These are phyloP conservation scores for Ylistrum balloti DNA, from an alignment of 1,140 invertebrate genomes.

Conservation along the genomic window DNA sequence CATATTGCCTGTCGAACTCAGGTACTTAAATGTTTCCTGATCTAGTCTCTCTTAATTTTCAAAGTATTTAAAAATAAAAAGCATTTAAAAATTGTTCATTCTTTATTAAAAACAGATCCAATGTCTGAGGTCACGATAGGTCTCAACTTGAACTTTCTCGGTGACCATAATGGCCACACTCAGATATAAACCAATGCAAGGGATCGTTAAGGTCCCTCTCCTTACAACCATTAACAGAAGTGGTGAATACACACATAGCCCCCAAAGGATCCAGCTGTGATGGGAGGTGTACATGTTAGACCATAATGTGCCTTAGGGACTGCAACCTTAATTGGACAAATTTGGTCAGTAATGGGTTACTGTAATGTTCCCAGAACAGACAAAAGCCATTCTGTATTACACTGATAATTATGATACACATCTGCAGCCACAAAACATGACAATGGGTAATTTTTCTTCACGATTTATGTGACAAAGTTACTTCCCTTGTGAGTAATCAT, in stretches of 20 bases:
- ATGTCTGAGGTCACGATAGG: too few relatives aligned
- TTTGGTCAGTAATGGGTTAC: background rate
- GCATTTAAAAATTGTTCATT: too few relatives aligned
- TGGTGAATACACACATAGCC: conserved; percentile 1
- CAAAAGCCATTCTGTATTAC: background rate
- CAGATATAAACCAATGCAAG: background rate
- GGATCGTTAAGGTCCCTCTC: background rate
- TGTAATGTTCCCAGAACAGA: background rate
- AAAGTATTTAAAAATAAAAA: too few relatives aligned
- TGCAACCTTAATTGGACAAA: background rate
- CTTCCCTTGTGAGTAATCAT: conserved; percentile 1
- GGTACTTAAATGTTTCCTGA: too few relatives aligned
- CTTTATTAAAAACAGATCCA: too few relatives aligned
- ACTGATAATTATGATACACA: background rate
- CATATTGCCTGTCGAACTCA: too few relatives aligned
- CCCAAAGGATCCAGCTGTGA: background rate
- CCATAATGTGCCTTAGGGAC: conserved; percentile 1
- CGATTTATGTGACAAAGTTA: background rate
- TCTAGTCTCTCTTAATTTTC: too few relatives aligned
- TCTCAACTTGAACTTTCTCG: background rate
- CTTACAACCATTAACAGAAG: background rate
- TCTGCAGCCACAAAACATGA: background rate
- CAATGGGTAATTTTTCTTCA: conserved; percentile 2
- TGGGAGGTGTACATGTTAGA: conserved; percentile 13
- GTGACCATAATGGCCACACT: background rate